Conservation (phyloP, 2,888 invertebrate genomes). For the Hemithea aestivaria region DNA sequence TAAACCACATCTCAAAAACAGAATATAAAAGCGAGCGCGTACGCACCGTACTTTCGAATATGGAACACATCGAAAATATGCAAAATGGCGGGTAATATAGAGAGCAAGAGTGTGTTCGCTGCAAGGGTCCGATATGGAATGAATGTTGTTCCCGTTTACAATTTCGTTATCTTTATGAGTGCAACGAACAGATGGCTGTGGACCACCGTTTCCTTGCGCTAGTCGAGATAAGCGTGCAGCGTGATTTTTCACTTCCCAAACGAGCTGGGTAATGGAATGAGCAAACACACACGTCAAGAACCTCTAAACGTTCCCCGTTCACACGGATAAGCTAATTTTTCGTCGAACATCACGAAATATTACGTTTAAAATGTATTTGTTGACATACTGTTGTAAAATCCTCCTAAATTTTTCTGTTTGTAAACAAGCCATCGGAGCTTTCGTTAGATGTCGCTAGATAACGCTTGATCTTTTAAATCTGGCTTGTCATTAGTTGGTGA, state of each 20-base stretch:
- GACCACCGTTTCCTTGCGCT: constrained; percentile 67
- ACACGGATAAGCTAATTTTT: constrained; percentile 59
- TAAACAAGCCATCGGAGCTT: constrained; percentile 61
- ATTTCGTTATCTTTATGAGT: constrained; percentile 76
- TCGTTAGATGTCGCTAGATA: constrained; percentile 60
- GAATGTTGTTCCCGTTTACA: constrained; percentile 64
- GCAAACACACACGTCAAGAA: constrained; percentile 61
- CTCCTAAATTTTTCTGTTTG: constrained; percentile 48
- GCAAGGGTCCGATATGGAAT: constrained; percentile 63
- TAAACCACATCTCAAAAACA: constrained; percentile 74
- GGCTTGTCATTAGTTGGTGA: constrained; percentile 24
- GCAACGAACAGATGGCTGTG: constrained; percentile 76
- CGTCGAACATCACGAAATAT: constrained; percentile 43
- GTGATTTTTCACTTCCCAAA: constrained; percentile 77
- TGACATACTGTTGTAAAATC: constrained; percentile 25
- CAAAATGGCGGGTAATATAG: constrained; percentile 72
- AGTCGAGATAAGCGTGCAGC: constrained; percentile 75
- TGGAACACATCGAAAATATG: constrained; percentile 75
- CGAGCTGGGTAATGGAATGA: constrained; percentile 66
- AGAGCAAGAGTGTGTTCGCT: constrained; percentile 55
- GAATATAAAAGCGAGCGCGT: constrained; percentile 65
- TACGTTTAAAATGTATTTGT: constrained; percentile 30
- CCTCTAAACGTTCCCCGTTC: constrained; percentile 55
- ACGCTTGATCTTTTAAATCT: constrained; percentile 43
- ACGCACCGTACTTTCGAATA: constrained; percentile 74